Evolutionary conservation across 2,797 vertebrate genomes (phyloP).

Genomic region (Gymnopithys bicolor): DNA sequence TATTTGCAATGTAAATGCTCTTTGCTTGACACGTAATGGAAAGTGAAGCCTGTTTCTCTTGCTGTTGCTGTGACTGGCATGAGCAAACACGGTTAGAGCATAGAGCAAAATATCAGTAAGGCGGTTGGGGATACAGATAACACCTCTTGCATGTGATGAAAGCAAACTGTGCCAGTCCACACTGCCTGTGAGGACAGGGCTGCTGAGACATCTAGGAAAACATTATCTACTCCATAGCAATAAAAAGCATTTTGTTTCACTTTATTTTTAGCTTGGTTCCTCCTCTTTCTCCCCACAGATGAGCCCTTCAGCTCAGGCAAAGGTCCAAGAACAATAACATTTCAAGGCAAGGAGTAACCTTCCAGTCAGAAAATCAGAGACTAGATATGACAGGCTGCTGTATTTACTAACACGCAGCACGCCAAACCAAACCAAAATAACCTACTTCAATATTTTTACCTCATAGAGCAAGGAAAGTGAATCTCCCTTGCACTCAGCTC

Average conservation of each 20-base stretch:
- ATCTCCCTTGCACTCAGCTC: slow-evolving; percentile 7
- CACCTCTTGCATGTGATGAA: background rate
- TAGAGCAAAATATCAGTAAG: background rate
- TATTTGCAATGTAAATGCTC: background rate
- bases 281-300: slow-evolving; percentile 25
- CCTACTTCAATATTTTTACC: background rate
- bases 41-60: background rate
- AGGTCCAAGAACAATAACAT: slow-evolving; percentile 43
- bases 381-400: slow-evolving; percentile 21
- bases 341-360: slow-evolving; percentile 48
- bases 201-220: slow-evolving; percentile 19
- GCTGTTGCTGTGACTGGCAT: background rate
- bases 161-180: background rate
- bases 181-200: background rate
- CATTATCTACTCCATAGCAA: background rate
- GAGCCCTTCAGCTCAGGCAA: slow-evolving; percentile 44
- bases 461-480: background rate
- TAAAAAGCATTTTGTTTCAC: slow-evolving; percentile 22
- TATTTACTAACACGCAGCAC: slow-evolving; percentile 56
- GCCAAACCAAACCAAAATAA: slow-evolving; percentile 40
- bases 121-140: background rate
- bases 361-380: slow-evolving; percentile 25
- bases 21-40: background rate
- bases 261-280: slow-evolving; percentile 46
- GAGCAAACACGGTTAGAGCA: background rate